A percentile compares a stretch with the other conserved stretches of the same genome.
Evolutionary conservation across 2,797 vertebrate genomes (phyloP).

Genomic region (Crocidura indochinensis): DNA sequence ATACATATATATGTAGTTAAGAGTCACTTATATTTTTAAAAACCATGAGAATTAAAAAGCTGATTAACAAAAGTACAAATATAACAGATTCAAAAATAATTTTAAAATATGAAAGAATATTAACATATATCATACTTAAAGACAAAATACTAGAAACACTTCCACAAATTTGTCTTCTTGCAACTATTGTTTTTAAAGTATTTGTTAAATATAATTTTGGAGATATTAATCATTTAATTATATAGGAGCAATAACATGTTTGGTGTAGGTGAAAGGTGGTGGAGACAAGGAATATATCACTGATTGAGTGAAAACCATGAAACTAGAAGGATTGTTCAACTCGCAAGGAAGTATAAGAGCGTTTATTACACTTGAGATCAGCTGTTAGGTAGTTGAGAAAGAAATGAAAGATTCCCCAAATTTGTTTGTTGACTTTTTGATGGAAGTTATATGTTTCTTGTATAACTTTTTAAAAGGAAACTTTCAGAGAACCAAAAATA

Average conservation of each 20-base stretch:
- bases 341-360: background rate
- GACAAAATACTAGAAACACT: background rate
- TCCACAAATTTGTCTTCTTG: slow-evolving; percentile 2
- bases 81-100: slow-evolving; percentile 42
- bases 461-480: slow-evolving; percentile 48
- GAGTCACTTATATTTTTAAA: background rate
- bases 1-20: too few relatives aligned
- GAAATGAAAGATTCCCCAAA: background rate
- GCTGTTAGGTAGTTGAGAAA: slow-evolving; percentile 18
- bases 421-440: background rate
- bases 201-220: background rate
- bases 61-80: background rate
- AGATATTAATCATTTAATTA: background rate
- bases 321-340: background rate
- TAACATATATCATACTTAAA: slow-evolving; percentile 43
- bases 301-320: background rate
- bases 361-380: background rate
- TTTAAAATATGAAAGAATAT: slow-evolving; percentile 42
- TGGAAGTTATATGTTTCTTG: slow-evolving; percentile 6
- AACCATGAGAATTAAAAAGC: slow-evolving; percentile 30
- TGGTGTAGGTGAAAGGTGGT: background rate
- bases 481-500: background rate
- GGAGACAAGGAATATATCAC: background rate
- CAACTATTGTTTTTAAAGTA: slow-evolving; percentile 21
- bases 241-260: slow-evolving; percentile 28